These are phyloP conservation scores for Heterodera carotae DNA, from an alignment of 1,140 invertebrate species.

Conservation along the genomic window DNA sequence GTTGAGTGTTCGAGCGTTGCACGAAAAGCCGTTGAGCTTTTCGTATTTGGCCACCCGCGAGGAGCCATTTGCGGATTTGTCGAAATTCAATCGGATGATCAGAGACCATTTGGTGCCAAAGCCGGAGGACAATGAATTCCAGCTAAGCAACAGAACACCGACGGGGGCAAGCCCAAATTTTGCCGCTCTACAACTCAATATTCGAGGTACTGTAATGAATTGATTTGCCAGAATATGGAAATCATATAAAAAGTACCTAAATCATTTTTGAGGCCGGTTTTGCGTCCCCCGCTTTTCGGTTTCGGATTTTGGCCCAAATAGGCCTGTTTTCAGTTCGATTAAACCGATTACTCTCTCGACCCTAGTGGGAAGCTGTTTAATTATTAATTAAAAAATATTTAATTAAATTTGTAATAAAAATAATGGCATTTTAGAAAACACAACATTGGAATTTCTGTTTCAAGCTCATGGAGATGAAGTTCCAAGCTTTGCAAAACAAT, in stretches of 20 bases:
- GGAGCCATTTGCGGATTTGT: constrained; percentile 24
- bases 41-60: background rate
- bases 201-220: background rate
- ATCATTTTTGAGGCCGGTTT: too few relatives aligned
- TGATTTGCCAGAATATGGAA: background rate
- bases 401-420: background rate
- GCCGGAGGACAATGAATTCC: constrained; percentile 18
- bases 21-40: background rate
- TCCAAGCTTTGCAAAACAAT: background rate
- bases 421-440: constrained; percentile 18
- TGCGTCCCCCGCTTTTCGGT: too few relatives aligned
- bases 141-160: constrained; percentile 6
- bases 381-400: background rate
- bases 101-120: background rate
- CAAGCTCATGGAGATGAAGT: constrained; percentile 17
- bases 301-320: too few relatives aligned
- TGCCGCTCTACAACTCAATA: constrained; percentile 27
- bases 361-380: too few relatives aligned
- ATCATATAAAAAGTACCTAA: too few relatives aligned
- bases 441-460: constrained; percentile 25
- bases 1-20: constrained; percentile 4
- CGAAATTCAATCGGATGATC: background rate
- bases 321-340: constrained; percentile 21
- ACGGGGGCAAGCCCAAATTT: constrained; percentile 15
- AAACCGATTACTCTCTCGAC: too few relatives aligned